Base-by-base conservation (phyloP, 2,797 vertebrate species). In the Notolabrus celidotus region DNA sequence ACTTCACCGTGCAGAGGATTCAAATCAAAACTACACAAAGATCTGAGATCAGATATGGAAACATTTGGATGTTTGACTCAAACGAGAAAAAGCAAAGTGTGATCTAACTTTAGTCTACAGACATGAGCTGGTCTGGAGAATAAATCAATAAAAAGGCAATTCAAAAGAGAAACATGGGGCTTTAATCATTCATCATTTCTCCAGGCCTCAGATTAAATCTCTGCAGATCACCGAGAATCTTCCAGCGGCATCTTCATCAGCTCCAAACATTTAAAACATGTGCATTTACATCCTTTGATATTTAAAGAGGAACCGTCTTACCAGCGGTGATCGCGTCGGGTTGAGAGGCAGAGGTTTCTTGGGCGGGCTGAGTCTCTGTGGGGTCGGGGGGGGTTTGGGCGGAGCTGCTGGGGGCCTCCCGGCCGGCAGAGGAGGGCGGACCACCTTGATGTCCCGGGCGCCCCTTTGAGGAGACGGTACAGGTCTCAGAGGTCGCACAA, bases 301-400 rank as follows among this genome's bases (percentile, higher is more conserved):
- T 6, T 7, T 31, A n/a, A n/a, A n/a, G 29, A 31, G 5, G 5
- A 5, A 31, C 29, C 11, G 1, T 3, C 82, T 91, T 79, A 97
- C 96, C 95, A 93, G 77, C 0, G 94, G 93, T n/a, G 87, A 92
- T 56, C 94, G 88, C 22, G 92, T 76, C 0, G 96, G 96, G 79
- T 94, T 96, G 65, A 94, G 92, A 8, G 95, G 95, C 38, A 96
- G 94, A 10, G 95, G 95, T 33, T 95, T 96, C 91, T 88, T 96
- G 0, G 95, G 95, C 0, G 96, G 93, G 0, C 89, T 95, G 15
- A 95, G 91, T 73, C 95, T 95, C 67, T 85, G 88, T 12, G 83
- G 61, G 9, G 54, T 34, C 0, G 52, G 4, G 0, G 90, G 73
- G 0, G 67, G 71, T 75, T 90, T 94, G 29, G 79, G 11, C 0